Evolutionary conservation across 1,140 invertebrate genomes (phyloP), one percentile per base, ranked within the genome.

Genomic region (Wasmannia auropunctata): DNA sequence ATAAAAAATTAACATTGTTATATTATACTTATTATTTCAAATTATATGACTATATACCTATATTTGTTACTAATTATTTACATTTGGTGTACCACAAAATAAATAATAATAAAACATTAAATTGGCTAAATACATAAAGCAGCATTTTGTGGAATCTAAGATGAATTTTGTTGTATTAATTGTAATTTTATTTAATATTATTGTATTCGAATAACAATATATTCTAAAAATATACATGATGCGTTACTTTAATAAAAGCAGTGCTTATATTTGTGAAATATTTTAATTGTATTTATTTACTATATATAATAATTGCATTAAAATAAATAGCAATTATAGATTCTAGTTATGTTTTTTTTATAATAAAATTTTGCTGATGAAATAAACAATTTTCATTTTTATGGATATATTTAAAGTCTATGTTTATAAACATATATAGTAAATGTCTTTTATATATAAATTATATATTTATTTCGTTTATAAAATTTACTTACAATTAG

Each of bases 1-100:
- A 54, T 8, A 28, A 34, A 63, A n/a, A 28, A 46, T 51, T 46
- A 19, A 43, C 49, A n/a, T 77, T 65, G n/a, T 69, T 81, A 22
- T 54, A 72, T 56, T 40, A 63, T 46, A 67, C 28, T 31, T 56
- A 54, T 67, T 81, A 56, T 81, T 80, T 63, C 16, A 65, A 46
- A 63, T 76, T 60, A 19, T 31, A 34, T 62, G 19, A 25, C 1
- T 34, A 31, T 25, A n/a, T 69, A 40, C 1, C 19, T 62, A 25
- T 65, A 79, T 63, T 1, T 49, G 31, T 54, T 34, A 51, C 28
- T 70, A 65, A 46, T 37, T 25, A 51, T 51, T 70, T 63, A 43
- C 3, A 49, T 7, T n/a, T 49, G 0, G 31, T 79, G 31, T 76
- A 22, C 5, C 19, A 40, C 34, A 3, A 22, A 79, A 65, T 34